These are phyloP conservation scores for Nothoprocta perdicaria DNA, from an alignment of 2,113 vertebrate species.

Conservation along the genomic window DNA sequence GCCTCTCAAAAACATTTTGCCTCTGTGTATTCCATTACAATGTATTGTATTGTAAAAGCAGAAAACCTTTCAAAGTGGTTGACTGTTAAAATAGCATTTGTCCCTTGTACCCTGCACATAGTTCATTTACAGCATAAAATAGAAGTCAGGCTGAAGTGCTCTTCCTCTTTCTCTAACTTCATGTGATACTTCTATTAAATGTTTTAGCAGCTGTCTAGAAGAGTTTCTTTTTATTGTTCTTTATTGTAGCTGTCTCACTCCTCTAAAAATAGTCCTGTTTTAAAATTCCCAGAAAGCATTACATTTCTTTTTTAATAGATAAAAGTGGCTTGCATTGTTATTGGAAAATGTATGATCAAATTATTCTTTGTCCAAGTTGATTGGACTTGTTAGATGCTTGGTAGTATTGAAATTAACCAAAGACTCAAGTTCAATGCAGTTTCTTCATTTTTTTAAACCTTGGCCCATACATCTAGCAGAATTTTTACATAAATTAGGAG, in stretches of 20 bases:
- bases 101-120: not conserved
- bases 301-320: not conserved
- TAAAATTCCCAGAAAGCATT: not conserved
- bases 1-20: not conserved
- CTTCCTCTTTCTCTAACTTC: not conserved
- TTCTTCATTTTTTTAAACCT: not conserved
- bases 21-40: not conserved
- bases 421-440: not conserved
- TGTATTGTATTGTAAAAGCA: not conserved
- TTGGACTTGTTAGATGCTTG: not conserved
- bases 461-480: not conserved
- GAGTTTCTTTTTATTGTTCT: not conserved
- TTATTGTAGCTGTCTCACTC: not conserved
- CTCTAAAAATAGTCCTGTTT: not conserved
- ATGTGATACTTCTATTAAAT: not conserved
- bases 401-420: not conserved
- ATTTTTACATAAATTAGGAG: not conserved
- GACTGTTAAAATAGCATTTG: not conserved
- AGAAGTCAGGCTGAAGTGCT: not conserved
- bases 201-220: not conserved
- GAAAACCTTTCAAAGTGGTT: slow-evolving; percentile 11
- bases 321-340: not conserved
- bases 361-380: not conserved
- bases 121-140: not conserved
- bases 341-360: not conserved